Evolutionary conservation across 2,888 invertebrate species (phyloP).

Genomic region (Actias luna): DNA sequence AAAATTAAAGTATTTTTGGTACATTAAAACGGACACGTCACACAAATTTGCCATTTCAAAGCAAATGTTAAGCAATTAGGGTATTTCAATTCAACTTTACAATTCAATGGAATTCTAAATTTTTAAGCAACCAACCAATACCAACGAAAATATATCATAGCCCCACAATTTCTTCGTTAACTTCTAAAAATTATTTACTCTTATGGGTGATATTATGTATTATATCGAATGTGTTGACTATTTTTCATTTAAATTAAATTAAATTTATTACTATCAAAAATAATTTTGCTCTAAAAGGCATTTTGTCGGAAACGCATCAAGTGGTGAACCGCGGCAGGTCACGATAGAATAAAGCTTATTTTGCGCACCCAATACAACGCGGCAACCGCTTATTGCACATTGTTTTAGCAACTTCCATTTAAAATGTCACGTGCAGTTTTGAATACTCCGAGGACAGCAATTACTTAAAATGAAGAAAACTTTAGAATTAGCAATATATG

Average conservation of each 20-base stretch:
- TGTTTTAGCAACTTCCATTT: slow-evolving; percentile 44
- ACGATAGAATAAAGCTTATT: slow-evolving; percentile 38
- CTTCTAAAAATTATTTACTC: too few species aligned
- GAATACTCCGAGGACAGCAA: slow-evolving; percentile 27
- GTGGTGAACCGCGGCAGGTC: slow-evolving; percentile 26
- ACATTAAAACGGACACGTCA: too few species aligned
- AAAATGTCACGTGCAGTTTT: slow-evolving; percentile 42
- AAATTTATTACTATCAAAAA: slow-evolving; percentile 14
- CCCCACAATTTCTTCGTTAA: too few species aligned
- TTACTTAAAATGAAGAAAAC: slow-evolving; percentile 31
- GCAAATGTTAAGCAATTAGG: too few species aligned
- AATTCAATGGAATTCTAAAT: too few species aligned
- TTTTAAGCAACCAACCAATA: too few species aligned
- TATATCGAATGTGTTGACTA: neutral
- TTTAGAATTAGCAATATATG: slow-evolving; percentile 13
- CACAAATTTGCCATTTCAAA: too few species aligned
- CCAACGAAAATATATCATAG: too few species aligned
- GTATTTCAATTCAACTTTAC: too few species aligned
- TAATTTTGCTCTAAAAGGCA: slow-evolving; percentile 31
- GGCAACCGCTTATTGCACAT: slow-evolving; percentile 43
- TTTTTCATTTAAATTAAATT: neutral
- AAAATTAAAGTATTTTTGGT: too few species aligned
- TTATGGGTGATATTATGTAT: too few species aligned
- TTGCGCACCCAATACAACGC: slow-evolving; percentile 32
- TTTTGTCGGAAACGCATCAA: slow-evolving; percentile 31